These are phyloP conservation scores for Phengaris alcon DNA, from an alignment of 2,888 invertebrate species.

Conservation along the genomic window DNA sequence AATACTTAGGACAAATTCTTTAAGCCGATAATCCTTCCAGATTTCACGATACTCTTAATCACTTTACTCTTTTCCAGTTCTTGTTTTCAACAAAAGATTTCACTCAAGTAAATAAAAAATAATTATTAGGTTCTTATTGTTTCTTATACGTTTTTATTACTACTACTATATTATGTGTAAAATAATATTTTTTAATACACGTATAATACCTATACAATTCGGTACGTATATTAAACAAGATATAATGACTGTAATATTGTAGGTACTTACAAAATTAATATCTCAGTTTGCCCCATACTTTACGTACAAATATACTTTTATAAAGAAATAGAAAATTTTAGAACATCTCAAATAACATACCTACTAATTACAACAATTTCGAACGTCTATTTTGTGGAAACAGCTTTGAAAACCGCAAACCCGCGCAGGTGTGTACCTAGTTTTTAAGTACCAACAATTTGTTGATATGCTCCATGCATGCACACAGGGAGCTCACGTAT, in stretches of 20 bases:
- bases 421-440: constrained; percentile 37
- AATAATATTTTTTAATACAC: no score
- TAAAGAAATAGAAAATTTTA: neutral
- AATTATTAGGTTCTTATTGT: neutral
- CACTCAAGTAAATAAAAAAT: neutral
- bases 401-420: constrained; percentile 31
- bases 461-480: constrained; percentile 33
- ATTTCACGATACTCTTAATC: constrained; percentile 14
- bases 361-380: neutral
- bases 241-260: no score
- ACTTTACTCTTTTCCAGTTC: neutral
- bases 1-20: constrained; percentile 20
- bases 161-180: no score
- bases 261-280: no score
- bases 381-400: constrained; percentile 5
- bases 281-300: no score
- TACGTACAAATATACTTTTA: no score
- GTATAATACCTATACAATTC: no score
- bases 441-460: constrained; percentile 38
- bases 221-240: no score
- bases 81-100: neutral
- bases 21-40: constrained; percentile 21
- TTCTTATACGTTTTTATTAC: neutral
- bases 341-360: neutral
- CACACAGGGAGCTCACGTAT: constrained; percentile 41